Conservation (phyloP, 2,113 vertebrate genomes). For the Tyto alba region DNA sequence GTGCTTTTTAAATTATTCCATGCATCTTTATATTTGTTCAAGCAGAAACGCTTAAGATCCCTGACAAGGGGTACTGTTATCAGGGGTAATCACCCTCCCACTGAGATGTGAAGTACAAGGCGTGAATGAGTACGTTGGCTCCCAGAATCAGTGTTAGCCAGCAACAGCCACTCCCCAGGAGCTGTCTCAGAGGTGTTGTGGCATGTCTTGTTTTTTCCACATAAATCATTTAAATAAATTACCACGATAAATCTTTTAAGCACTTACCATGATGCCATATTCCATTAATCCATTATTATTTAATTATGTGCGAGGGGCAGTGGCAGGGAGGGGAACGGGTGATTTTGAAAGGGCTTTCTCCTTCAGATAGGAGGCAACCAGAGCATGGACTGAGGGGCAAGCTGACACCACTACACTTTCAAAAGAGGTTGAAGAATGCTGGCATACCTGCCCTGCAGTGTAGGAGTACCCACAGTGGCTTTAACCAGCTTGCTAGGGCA, state of each 20-base stretch:
- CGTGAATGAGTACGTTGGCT: neutral
- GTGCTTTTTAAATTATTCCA: conserved; percentile 24
- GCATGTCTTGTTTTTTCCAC: conserved; percentile 67
- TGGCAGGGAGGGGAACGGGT: neutral
- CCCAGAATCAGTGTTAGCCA: neutral
- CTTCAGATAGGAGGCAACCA: neutral
- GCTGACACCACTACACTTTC: neutral
- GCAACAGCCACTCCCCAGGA: conserved; percentile 39
- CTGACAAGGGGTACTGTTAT: neutral
- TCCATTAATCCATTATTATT: conserved; percentile 36
- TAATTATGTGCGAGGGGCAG: neutral
- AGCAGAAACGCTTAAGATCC: conserved; percentile 24
- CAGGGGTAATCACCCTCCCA: conserved; percentile 67
- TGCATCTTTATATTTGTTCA: conserved; percentile 23
- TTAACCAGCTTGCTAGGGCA: neutral
- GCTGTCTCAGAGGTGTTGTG: conserved; percentile 15
- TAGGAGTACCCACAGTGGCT: neutral
- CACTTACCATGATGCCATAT: neutral
- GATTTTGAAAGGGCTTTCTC: neutral
- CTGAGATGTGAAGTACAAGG: conserved; percentile 11
- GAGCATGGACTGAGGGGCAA: neutral
- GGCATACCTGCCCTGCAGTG: neutral
- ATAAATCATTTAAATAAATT: conserved; percentile 69
- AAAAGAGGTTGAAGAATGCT: neutral
- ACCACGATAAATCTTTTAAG: conserved; percentile 34